These are phyloP conservation scores for Drosophila virilis DNA, from an alignment of 1,140 invertebrate genomes.

Conservation along the genomic window DNA sequence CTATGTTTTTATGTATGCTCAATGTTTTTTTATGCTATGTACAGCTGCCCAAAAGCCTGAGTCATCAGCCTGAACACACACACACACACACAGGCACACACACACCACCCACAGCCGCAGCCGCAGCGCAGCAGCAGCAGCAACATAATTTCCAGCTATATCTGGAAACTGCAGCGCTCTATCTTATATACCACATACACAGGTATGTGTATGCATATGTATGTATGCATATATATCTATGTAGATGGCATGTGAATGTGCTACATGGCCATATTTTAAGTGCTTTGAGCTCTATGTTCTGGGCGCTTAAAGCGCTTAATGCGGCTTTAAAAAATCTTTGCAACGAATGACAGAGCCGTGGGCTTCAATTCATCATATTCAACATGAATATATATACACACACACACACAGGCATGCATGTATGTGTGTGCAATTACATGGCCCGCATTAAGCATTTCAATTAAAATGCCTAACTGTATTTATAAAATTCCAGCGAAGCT, in stretches of 20 bases:
- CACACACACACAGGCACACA: no score
- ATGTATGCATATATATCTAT: constrained; percentile 5
- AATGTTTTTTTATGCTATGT: constrained; percentile 22
- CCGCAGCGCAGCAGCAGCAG: background rate
- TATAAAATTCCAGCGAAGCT: no score
- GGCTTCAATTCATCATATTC: constrained; percentile 51
- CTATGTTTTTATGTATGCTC: constrained; percentile 6
- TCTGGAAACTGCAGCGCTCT: constrained; percentile 48
- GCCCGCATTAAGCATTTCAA: background rate
- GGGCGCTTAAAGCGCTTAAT: constrained; percentile 75
- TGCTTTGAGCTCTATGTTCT: constrained; percentile 40
- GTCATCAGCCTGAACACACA: constrained; percentile 29
- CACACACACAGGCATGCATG: constrained; percentile 2
- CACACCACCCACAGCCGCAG: constrained; percentile 41
- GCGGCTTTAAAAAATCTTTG: constrained; percentile 74
- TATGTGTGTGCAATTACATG: background rate
- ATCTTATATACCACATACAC: constrained; percentile 15
- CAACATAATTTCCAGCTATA: constrained; percentile 31
- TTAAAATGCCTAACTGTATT: no score
- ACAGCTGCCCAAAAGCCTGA: constrained; percentile 35
- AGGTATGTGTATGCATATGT: constrained; percentile 2
- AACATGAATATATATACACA: constrained; percentile 1
- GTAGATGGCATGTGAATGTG: constrained; percentile 43
- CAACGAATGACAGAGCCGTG: constrained; percentile 14
- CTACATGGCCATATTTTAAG: constrained; percentile 77